Evolutionary conservation across 2,888 invertebrate genomes (phyloP).

Genomic region (Autographa pulchrina): DNA sequence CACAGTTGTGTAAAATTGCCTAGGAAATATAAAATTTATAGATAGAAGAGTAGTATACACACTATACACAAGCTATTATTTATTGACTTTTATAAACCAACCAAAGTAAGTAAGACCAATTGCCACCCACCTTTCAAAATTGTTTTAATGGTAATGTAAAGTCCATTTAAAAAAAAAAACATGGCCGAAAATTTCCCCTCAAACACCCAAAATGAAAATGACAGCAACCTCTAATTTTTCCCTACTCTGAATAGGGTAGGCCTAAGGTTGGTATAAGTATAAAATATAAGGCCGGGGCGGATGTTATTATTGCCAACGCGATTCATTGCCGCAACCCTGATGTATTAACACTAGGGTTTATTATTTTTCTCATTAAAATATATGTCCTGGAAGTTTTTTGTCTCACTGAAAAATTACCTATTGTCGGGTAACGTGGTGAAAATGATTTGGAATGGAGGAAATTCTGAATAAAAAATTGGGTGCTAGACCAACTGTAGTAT

Average conservation of each 20-base stretch:
- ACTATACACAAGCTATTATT: too few relatives aligned
- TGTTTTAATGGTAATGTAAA: too few relatives aligned
- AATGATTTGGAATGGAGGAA: not conserved
- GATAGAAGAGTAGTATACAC: too few relatives aligned
- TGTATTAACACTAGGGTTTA: constrained; percentile 53
- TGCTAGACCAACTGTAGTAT: too few relatives aligned
- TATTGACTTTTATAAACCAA: too few relatives aligned
- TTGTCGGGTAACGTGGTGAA: constrained; percentile 14
- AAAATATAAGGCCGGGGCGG: constrained; percentile 60
- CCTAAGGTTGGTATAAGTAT: constrained; percentile 56
- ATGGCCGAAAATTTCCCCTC: too few relatives aligned
- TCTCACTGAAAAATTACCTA: constrained; percentile 8
- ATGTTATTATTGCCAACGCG: constrained; percentile 63
- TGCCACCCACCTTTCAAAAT: too few relatives aligned
- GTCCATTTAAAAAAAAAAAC: too few relatives aligned
- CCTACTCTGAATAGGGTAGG: constrained; percentile 46
- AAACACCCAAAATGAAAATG: not conserved
- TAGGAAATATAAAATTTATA: too few relatives aligned
- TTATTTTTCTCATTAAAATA: constrained; percentile 45
- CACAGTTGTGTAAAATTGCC: not conserved
- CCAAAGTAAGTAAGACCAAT: too few relatives aligned
- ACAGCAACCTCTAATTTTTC: constrained; percentile 18
- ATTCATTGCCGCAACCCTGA: constrained; percentile 58
- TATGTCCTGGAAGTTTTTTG: constrained; percentile 32
- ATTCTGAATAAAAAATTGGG: too few relatives aligned